A percentile compares a stretch with the other conserved stretches of the same genome.
Evolutionary conservation across 2,113 vertebrate species (phyloP).

Genomic region (Albula glossodonta): DNA sequence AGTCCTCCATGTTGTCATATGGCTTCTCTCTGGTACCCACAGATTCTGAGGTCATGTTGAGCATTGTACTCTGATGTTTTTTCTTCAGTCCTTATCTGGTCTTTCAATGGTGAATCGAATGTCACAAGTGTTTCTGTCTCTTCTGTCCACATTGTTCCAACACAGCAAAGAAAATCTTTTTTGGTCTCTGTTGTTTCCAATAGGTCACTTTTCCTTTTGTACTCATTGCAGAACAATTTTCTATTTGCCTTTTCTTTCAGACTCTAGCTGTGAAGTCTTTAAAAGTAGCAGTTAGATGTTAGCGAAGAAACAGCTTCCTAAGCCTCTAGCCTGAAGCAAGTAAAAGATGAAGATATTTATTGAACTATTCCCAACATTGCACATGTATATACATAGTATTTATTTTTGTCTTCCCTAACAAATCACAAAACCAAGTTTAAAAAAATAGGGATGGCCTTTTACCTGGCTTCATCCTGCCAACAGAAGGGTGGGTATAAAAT

Average conservation of each 20-base stretch:
- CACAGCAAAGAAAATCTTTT: slow-evolving; percentile 19
- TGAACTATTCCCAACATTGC: no score
- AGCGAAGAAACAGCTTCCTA: no score
- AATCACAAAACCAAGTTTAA: no score
- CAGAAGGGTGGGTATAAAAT: not conserved
- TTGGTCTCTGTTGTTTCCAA: slow-evolving; percentile 16
- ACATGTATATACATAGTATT: no score
- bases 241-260: not conserved
- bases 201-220: slow-evolving; percentile 11
- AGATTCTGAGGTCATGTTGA: not conserved
- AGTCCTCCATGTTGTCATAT: not conserved
- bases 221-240: not conserved
- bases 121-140: slow-evolving; percentile 24
- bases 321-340: no score
- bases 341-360: no score
- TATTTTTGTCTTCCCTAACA: no score
- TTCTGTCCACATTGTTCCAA: slow-evolving; percentile 16
- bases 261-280: no score
- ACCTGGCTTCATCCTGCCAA: not conserved
- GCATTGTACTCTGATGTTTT: slow-evolving; percentile 11
- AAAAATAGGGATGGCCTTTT: no score
- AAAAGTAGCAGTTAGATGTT: no score
- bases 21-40: not conserved
- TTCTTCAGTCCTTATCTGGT: not conserved
- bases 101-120: slow-evolving; percentile 18